These are phyloP conservation scores for Melanargia galathea DNA, from an alignment of 2,888 invertebrate species.

Conservation along the genomic window DNA sequence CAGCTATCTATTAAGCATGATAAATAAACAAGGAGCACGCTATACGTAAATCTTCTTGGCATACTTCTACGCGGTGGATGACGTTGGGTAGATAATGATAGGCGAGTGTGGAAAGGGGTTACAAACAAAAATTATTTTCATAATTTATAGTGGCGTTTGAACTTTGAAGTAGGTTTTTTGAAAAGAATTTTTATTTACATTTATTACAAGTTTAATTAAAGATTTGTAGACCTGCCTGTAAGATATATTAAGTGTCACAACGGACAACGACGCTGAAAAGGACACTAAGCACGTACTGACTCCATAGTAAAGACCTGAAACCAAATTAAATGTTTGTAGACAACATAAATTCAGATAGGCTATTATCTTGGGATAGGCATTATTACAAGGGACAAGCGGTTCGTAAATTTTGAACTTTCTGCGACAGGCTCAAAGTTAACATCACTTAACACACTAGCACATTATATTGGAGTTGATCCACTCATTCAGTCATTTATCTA, in stretches of 20 bases:
- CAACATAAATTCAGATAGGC: slow-evolving; percentile 17
- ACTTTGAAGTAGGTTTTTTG: not conserved
- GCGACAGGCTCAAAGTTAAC: not conserved
- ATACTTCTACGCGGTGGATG: no score
- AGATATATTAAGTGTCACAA: slow-evolving; percentile 92
- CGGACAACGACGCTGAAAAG: slow-evolving; percentile 90
- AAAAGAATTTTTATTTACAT: not conserved
- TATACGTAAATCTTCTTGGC: no score
- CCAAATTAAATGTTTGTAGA: slow-evolving; percentile 21
- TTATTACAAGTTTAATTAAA: slow-evolving; percentile 22
- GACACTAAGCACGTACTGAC: slow-evolving; percentile 91
- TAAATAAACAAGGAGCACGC: no score
- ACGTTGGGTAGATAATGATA: no score
- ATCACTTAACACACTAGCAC: slow-evolving; percentile 8
- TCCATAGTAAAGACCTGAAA: slow-evolving; percentile 89
- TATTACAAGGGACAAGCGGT: slow-evolving; percentile 11
- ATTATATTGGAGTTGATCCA: slow-evolving; percentile 1
- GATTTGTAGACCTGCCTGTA: slow-evolving; percentile 81
- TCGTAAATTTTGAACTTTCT: slow-evolving; percentile 14
- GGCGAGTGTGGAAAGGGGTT: no score
- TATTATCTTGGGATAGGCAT: slow-evolving; percentile 18
- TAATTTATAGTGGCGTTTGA: no score
- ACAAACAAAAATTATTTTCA: no score
- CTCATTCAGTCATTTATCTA: slow-evolving; percentile 9
- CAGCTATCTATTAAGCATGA: no score